Conservation (phyloP, 2,113 vertebrate species). For the Struthio camelus region DNA sequence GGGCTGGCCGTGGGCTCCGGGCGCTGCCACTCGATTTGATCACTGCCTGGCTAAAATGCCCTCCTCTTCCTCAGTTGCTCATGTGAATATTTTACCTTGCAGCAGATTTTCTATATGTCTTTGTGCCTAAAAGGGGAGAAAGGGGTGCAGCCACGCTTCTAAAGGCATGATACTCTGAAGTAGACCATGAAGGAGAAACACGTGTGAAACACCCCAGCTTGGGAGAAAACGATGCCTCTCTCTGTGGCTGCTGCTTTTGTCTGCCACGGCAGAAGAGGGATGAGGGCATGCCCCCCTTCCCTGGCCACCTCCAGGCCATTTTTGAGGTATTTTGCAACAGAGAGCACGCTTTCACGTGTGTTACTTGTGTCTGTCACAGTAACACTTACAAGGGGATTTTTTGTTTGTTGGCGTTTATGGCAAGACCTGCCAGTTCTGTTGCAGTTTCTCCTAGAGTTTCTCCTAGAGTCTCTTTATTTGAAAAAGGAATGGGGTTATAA, state of each 20-base stretch:
- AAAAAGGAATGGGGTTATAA: not conserved
- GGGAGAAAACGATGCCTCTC: too few relatives aligned
- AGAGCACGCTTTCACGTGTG: accelerated
- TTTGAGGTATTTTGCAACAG: not conserved
- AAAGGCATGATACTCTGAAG: accelerated
- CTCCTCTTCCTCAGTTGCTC: not conserved
- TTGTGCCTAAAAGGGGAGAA: not conserved
- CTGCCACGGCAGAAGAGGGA: not conserved
- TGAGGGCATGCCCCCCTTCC: not conserved
- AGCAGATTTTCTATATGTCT: not conserved
- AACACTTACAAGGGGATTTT: accelerated
- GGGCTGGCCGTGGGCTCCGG: not conserved
- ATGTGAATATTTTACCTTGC: accelerated
- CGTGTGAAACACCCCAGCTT: not conserved
- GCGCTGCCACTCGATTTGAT: not conserved
- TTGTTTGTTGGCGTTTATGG: not conserved
- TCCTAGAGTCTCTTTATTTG: not conserved
- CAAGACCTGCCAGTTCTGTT: not conserved
- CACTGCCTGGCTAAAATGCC: not conserved
- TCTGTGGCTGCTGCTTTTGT: not conserved
- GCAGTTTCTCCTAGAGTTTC: not conserved
- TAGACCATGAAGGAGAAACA: accelerated
- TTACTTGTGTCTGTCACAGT: not conserved
- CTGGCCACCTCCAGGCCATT: accelerated
- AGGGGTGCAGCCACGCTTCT: not conserved